These are phyloP conservation scores for Gymnorhina tibicen DNA, from an alignment of 2,113 vertebrate genomes.

Conservation along the genomic window DNA sequence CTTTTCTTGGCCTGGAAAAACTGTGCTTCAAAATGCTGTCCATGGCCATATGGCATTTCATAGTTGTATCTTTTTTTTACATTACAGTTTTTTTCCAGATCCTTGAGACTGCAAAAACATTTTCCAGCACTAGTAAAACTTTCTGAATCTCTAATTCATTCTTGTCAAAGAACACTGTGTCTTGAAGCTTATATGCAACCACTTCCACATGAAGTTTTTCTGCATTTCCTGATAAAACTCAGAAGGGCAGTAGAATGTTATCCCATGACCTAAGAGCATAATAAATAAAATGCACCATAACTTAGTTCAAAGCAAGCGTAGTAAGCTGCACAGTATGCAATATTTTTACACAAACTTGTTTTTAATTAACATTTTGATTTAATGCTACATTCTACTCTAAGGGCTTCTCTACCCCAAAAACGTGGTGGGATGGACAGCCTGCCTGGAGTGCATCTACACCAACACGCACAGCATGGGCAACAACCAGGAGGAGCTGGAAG, in stretches of 20 bases:
- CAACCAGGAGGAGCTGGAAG: neutral
- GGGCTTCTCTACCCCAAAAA: neutral
- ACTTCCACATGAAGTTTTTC: neutral
- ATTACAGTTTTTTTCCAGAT: neutral
- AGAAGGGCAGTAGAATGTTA: neutral
- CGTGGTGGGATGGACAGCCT: neutral
- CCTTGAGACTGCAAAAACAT: neutral
- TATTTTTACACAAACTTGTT: neutral
- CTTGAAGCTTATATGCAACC: neutral
- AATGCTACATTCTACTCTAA: neutral
- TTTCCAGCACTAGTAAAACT: neutral
- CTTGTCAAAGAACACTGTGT: neutral
- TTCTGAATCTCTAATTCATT: neutral
- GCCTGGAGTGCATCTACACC: neutral
- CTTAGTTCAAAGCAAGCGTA: neutral
- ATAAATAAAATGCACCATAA: neutral
- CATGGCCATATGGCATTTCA: neutral
- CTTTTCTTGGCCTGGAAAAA: neutral
- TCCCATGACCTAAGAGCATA: neutral
- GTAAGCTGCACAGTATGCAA: neutral
- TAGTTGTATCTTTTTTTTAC: neutral
- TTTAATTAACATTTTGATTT: neutral
- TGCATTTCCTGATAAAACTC: neutral
- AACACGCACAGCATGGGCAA: neutral
- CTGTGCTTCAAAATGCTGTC: neutral